Evolutionary conservation across 2,888 invertebrate genomes (phyloP).

Genomic region (Choreutis nemorana): DNA sequence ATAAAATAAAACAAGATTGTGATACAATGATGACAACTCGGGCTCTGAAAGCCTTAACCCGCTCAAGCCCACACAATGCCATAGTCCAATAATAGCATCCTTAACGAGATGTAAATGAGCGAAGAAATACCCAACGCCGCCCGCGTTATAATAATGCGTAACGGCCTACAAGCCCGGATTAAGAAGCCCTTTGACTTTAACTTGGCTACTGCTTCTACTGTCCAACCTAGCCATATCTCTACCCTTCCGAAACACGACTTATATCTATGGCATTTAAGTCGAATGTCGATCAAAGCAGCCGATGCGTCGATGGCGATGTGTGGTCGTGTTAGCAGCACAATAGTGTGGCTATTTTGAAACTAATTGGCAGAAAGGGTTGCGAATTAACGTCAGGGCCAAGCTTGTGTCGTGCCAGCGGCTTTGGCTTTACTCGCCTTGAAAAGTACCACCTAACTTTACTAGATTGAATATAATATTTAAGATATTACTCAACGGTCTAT

Average conservation of each 20-base stretch:
- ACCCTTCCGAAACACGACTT: constrained; percentile 4
- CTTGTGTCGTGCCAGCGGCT: constrained; percentile 36
- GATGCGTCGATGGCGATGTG: constrained; percentile 35
- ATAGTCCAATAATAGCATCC: constrained; percentile 54
- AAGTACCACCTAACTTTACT: constrained; percentile 2
- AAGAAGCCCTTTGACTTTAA: constrained; percentile 66
- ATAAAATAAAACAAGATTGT: too few relatives aligned
- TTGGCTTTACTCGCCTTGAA: constrained; percentile 20
- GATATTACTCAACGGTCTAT: neutral
- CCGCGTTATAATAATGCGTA: constrained; percentile 67
- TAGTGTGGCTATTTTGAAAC: constrained; percentile 64
- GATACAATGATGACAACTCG: too few relatives aligned
- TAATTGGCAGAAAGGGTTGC: constrained; percentile 67
- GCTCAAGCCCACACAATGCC: constrained; percentile 27
- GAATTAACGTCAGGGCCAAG: constrained; percentile 60
- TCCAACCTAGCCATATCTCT: constrained; percentile 19
- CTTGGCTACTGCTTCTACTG: constrained; percentile 43
- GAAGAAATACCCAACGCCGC: constrained; percentile 55
- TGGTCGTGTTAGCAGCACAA: constrained; percentile 50
- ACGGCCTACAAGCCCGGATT: constrained; percentile 67
- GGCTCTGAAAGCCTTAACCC: too few relatives aligned
- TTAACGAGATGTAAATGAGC: constrained; percentile 68
- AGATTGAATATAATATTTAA: neutral
- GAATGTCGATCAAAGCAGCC: constrained; percentile 20
- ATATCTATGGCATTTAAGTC: constrained; percentile 15